Evolutionary conservation across 2,113 vertebrate species (phyloP), one percentile per base, ranked within the genome.

Genomic region (Megaceryle torquata): DNA sequence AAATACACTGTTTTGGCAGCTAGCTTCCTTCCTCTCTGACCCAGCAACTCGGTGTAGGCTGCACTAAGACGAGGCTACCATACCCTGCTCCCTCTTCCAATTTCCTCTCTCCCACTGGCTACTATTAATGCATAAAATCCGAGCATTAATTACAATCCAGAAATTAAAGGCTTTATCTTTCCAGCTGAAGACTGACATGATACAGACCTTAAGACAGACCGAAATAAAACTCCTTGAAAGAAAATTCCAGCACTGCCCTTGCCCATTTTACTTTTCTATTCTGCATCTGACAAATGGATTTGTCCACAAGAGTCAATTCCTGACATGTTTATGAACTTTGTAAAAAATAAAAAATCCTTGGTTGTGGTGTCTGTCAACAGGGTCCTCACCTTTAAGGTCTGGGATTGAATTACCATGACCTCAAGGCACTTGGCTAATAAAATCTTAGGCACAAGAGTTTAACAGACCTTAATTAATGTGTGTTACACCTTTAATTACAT

Each of bases 11-110:
- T 63, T 59, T 39, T 89, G 92, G 91, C 91, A 82, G 85, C 35
- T 8, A 56, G 50, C 67, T 96, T 89, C 80, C 88, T 96, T 94
- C 96, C 88, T 92, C 65, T 67, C 56, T 57, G 74, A 28, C 46
- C 85, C 8, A 39, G 74, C 33, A 31, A 5, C 20, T 28, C 56
- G 6, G 19, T 17, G 3, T 1, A 39, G 79, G 79, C 61, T 37
- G 63, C n/a, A 15, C 5, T 2, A n/a, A n/a, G 75, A 68, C 54
- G 20, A 21, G 19, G 77, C 86, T 64, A 77, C 93, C 77, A 35
- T 6, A 77, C 51, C 82, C 90, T 60, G 25, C 11, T 48, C 83
- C 64, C 72, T 86, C 86, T 91, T 92, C 80, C 83, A 0, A 22
- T 46, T 94, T 93, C 95, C 95, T 91, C 88, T 86, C 84, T 39